Evolutionary conservation across 2,113 vertebrate species (phyloP), one percentile per base, ranked within the genome.

Genomic region (Bubo bubo): DNA sequence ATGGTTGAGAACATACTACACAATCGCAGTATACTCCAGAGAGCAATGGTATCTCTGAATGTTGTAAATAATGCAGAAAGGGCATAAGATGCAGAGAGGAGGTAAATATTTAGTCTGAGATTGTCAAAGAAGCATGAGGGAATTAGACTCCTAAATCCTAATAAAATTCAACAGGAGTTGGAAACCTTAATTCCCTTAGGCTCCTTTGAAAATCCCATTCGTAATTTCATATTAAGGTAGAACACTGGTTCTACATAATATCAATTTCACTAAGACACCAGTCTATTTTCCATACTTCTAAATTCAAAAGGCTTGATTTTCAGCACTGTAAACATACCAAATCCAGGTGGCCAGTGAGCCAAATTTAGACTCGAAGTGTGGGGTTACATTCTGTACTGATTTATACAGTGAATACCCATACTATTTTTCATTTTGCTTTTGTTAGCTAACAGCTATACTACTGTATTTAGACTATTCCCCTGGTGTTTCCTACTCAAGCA

Each of bases 21-120:
- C 35, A 68, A 75, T 76, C 2, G 6, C 30, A 37, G 32, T 75
- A 64, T 50, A 56, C 77, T 95, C 89, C 58, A 62, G 76, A 94
- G 83, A 94, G 68, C 56, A 79, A 27, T n/a, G 52, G 45, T 94
- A 64, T 81, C 79, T 92, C 70, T 84, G 79, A 89, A 37, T 9
- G 37, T 62, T 82, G 88, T 88, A 94, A 94, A 93, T 93, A 97
- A 91, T 94, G 24, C 49, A 85, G 77, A 95, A 95, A 94, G 64
- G 71, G 58, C 30, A 21, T 58, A 94, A 85, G 84, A 95, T 82
- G 49, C 77, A 95, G 73, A 89, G 15, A 73, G n/a, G 30, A 95
- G 68, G 87, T 94, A 96, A 97, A 97, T 95, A 93, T 85, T 95
- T 95, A 73, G 83, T 64, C 76, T 87, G 80, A 91, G 89, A 91